Evolutionary conservation across 2,888 invertebrate genomes (phyloP).

Genomic region (Cistogaster globosa): DNA sequence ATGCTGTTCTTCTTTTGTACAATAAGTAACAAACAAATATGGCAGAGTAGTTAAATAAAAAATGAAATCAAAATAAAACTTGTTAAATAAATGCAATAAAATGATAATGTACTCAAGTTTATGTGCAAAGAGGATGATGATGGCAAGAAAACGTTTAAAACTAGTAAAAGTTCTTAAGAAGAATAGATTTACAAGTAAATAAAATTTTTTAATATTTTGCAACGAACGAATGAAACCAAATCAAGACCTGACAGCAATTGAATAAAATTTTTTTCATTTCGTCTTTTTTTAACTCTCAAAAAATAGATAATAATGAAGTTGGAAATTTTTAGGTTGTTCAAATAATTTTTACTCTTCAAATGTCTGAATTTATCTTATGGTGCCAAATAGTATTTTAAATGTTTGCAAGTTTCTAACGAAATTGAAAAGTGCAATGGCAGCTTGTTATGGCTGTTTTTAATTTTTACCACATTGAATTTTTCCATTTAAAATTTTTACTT

Average conservation of each 20-base stretch:
- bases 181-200: slow-evolving; percentile 56
- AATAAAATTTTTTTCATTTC: neutral
- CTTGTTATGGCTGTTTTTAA: slow-evolving; percentile 12
- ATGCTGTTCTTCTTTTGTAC: neutral
- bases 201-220: slow-evolving; percentile 8
- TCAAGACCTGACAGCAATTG: slow-evolving; percentile 41
- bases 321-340: slow-evolving; percentile 12
- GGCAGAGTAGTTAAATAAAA: slow-evolving; percentile 2
- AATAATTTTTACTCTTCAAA: neutral
- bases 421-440: slow-evolving; percentile 26
- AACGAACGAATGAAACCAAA: slow-evolving; percentile 21
- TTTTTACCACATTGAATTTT: slow-evolving; percentile 27
- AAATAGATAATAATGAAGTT: slow-evolving; percentile 32
- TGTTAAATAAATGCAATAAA: slow-evolving; percentile 58
- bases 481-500: slow-evolving; percentile 16
- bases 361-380: neutral
- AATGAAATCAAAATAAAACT: slow-evolving; percentile 15
- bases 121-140: slow-evolving; percentile 27
- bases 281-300: neutral
- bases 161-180: slow-evolving; percentile 36
- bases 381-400: slow-evolving; percentile 42
- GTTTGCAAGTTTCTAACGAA: slow-evolving; percentile 25
- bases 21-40: neutral
- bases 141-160: neutral
- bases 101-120: slow-evolving; percentile 45